phyloP scores from a whole-genome alignment of 2,888 invertebrate genomes.

The Cephus pygmeus region DNA sequence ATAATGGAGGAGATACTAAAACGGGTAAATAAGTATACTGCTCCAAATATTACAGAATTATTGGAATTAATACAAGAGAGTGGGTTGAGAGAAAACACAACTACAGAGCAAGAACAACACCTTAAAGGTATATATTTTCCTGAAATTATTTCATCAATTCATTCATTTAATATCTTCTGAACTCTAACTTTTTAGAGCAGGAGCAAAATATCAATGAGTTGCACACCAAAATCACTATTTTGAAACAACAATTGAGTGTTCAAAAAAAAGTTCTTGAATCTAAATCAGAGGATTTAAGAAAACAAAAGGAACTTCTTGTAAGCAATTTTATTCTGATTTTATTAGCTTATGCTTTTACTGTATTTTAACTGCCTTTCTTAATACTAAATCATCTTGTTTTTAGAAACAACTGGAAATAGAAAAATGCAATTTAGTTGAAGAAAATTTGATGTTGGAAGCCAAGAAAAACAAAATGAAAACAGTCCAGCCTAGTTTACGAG shows the following conservation, averaged over 20 bases:
- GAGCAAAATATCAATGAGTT: not conserved
- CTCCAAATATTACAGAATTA: not conserved
- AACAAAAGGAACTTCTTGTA: not conserved
- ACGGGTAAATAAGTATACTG: not conserved
- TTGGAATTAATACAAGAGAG: not conserved
- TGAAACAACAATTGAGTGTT: not conserved
- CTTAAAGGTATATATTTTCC: not conserved
- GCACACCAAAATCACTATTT: not conserved
- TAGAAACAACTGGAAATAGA: conserved; percentile 37
- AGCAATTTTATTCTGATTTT: not conserved
- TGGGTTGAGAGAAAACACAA: not conserved
- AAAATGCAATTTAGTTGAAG: conserved; percentile 26
- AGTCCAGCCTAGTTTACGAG: conserved; percentile 31
- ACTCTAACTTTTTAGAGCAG: not conserved
- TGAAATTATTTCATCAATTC: not conserved
- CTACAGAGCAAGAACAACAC: not conserved
- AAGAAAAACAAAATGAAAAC: conserved; percentile 31
- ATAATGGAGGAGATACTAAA: not conserved
- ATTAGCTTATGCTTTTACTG: not conserved
- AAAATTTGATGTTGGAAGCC: conserved; percentile 29
- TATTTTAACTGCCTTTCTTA: not conserved
- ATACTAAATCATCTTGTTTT: conserved; percentile 3
- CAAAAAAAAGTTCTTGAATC: not conserved
- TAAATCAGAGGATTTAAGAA: not conserved
- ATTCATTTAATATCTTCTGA: not conserved